Evolutionary conservation across 2,797 vertebrate genomes (phyloP).

Genomic region (Microctenopoma lineatum): DNA sequence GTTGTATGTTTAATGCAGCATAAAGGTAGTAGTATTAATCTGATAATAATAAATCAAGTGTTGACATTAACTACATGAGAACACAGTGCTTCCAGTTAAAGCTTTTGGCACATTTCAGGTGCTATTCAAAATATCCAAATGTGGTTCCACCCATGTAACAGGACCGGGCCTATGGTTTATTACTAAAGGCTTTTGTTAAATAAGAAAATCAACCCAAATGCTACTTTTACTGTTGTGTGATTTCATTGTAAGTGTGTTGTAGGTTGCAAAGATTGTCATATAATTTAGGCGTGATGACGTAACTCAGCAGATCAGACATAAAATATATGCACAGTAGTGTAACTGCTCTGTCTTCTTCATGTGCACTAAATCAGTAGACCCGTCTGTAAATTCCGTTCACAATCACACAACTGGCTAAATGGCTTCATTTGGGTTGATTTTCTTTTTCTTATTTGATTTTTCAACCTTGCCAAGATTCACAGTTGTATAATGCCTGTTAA

Average conservation of each 20-base stretch:
- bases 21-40: not conserved
- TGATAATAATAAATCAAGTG: not conserved
- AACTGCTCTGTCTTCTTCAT: not conserved
- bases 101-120: not conserved
- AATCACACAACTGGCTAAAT: not conserved
- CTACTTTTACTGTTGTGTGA: not conserved
- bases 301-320: not conserved
- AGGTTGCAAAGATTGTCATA: not conserved
- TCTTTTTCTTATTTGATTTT: conserved; percentile 24
- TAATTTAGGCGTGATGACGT: not conserved
- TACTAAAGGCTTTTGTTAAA: conserved; percentile 24
- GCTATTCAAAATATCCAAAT: not conserved
- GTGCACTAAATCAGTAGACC: not conserved
- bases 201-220: conserved; percentile 57
- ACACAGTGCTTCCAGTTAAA: not conserved
- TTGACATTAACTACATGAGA: not conserved
- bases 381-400: conserved; percentile 6
- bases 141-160: not conserved
- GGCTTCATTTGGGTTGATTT: conserved; percentile 56
- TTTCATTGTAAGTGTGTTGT: conserved; percentile 3
- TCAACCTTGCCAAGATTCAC: conserved; percentile 27
- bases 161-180: conserved; percentile 25
- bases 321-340: not conserved
- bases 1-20: conserved; percentile 5
- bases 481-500: conserved; percentile 68